phyloP scores from a whole-genome alignment of 1,140 invertebrate genomes.

The Drosophila busckii region DNA sequence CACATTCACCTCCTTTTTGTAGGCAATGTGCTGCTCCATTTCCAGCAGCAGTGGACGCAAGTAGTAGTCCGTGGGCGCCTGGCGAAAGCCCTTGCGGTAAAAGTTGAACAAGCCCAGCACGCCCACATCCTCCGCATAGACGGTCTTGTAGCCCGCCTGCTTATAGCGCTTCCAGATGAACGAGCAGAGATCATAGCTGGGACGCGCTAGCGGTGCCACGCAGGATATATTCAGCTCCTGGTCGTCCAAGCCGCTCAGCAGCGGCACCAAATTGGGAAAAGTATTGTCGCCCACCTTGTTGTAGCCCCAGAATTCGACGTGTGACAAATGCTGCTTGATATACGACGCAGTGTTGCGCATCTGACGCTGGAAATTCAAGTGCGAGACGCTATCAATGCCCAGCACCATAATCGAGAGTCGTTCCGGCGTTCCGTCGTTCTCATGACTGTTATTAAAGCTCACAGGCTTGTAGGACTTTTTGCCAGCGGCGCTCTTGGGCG shows the following conservation, averaged over 20 bases:
- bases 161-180: conserved; percentile 90
- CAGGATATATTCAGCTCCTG: conserved; percentile 83
- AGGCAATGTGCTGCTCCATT: conserved; percentile 79
- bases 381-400: conserved; percentile 92
- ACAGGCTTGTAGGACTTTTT: background rate
- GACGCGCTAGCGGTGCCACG: conserved; percentile 76
- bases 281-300: conserved; percentile 92
- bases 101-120: conserved; percentile 89
- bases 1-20: conserved; percentile 78
- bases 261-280: conserved; percentile 88
- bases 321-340: conserved; percentile 81
- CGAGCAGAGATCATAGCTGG: conserved; percentile 84
- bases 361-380: conserved; percentile 90
- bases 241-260: conserved; percentile 84
- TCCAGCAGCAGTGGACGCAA: conserved; percentile 85
- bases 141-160: conserved; percentile 86
- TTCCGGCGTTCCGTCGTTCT: conserved; percentile 5
- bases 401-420: conserved; percentile 84
- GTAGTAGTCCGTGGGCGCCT: conserved; percentile 91
- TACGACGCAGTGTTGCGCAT: conserved; percentile 86
- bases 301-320: conserved; percentile 87
- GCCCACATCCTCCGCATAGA: conserved; percentile 88
- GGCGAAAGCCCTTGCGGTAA: conserved; percentile 85
- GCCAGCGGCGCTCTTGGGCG: background rate
- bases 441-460: conserved; percentile 18